Evolutionary conservation across 2,113 vertebrate genomes (phyloP).

Genomic region (Pseudolaguvia tuberculata): DNA sequence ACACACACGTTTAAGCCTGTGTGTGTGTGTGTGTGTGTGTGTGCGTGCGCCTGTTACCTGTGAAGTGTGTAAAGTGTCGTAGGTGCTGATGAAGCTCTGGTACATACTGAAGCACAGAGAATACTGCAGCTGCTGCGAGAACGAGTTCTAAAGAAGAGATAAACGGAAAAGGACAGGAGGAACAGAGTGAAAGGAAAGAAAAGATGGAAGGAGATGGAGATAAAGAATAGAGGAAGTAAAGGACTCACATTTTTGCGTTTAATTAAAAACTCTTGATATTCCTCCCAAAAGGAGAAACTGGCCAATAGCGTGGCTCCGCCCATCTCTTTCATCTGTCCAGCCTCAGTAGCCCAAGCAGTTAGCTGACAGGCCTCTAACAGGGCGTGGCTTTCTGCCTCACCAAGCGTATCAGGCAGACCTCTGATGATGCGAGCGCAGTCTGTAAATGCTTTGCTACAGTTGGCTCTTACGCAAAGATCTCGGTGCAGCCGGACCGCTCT

Average conservation of each 20-base stretch:
- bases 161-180: background rate
- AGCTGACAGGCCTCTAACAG: slow-evolving; percentile 74
- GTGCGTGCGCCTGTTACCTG: slow-evolving; percentile 66
- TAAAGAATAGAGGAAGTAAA: background rate
- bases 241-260: slow-evolving; percentile 58
- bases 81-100: slow-evolving; percentile 66
- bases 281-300: slow-evolving; percentile 71
- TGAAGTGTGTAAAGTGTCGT: slow-evolving; percentile 69
- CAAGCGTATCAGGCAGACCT: slow-evolving; percentile 46
- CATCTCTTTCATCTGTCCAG: slow-evolving; percentile 43
- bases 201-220: background rate
- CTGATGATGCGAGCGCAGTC: slow-evolving; percentile 62
- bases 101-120: slow-evolving; percentile 71
- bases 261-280: slow-evolving; percentile 61
- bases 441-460: slow-evolving; percentile 47
- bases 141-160: slow-evolving; percentile 46
- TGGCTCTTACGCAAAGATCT: slow-evolving; percentile 6
- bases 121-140: slow-evolving; percentile 64
- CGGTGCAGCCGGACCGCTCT: slow-evolving; percentile 61
- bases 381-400: slow-evolving; percentile 53
- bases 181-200: background rate
- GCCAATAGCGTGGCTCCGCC: slow-evolving; percentile 56
- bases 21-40: background rate
- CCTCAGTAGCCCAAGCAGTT: slow-evolving; percentile 64
- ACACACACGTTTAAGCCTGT: background rate